Evolutionary conservation across 2,797 vertebrate genomes (phyloP).

Genomic region (Heteromormyrus szaboi): DNA sequence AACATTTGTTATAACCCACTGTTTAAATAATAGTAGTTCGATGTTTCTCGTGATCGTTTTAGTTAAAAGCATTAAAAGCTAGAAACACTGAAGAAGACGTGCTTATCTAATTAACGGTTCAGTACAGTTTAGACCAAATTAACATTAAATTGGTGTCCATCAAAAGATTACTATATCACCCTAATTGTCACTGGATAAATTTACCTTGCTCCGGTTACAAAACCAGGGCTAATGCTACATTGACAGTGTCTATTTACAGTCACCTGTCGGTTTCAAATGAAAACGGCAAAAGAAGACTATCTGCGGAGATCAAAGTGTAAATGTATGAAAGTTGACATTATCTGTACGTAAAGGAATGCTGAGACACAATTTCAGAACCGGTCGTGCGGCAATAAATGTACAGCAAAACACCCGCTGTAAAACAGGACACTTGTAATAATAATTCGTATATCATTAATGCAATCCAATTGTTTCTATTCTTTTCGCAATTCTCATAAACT

Average conservation of each 20-base stretch:
- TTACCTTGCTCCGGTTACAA: neutral
- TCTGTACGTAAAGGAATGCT: neutral
- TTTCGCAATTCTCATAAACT: neutral
- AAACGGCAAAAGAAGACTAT: neutral
- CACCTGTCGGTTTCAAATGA: neutral
- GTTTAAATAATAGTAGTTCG: neutral
- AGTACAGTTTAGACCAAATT: neutral
- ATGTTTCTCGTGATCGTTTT: neutral
- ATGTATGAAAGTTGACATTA: neutral
- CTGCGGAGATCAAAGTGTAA: neutral
- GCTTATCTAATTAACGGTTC: neutral
- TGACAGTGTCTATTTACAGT: slow-evolving; percentile 3
- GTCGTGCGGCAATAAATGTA: neutral
- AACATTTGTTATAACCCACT: neutral
- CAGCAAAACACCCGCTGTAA: neutral
- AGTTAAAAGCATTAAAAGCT: neutral
- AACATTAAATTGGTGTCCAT: neutral
- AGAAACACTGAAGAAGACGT: neutral
- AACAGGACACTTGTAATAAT: neutral
- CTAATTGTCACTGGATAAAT: neutral
- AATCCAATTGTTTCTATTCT: neutral
- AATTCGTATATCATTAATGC: neutral
- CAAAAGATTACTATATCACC: neutral
- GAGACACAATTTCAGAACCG: neutral
- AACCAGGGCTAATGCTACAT: neutral